Percentiles rank a stretch among this genome's conserved stretches.
Evolutionary conservation across 1,140 invertebrate species (phyloP).

Genomic region (Episyrphus balteatus): DNA sequence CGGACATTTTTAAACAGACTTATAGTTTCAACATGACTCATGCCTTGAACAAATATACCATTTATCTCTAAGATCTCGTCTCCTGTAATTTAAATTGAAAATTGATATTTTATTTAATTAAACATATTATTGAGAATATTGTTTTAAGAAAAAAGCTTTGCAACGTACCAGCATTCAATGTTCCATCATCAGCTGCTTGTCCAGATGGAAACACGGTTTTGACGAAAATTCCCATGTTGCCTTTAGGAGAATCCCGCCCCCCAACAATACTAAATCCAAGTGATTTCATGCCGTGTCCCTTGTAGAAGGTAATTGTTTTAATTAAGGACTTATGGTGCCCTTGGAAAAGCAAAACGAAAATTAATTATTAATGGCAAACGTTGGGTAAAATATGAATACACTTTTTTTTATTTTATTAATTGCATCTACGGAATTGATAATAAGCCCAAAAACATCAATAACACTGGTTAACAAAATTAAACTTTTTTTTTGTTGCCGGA

Average conservation of each 20-base stretch:
- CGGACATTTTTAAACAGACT: conserved; percentile 81
- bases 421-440: no score
- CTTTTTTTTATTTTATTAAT: no score
- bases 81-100: conserved; percentile 44
- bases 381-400: no score
- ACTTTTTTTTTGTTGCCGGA: no score
- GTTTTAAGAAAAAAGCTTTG: neutral
- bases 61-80: conserved; percentile 90
- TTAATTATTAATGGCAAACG: no score
- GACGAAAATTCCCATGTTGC: conserved; percentile 83
- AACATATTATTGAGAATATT: neutral
- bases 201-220: conserved; percentile 83
- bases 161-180: conserved; percentile 67
- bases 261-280: conserved; percentile 88
- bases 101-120: neutral
- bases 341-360: neutral
- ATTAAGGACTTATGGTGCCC: conserved; percentile 23
- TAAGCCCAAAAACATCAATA: no score
- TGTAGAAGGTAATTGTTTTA: conserved; percentile 51
- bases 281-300: conserved; percentile 73
- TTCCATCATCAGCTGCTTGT: conserved; percentile 71
- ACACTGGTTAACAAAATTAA: no score
- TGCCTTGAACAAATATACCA: conserved; percentile 64
- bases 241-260: conserved; percentile 76
- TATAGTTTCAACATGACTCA: conserved; percentile 82